phyloP scores from a whole-genome alignment of 1,140 invertebrate genomes.

The Grapholita molesta region DNA sequence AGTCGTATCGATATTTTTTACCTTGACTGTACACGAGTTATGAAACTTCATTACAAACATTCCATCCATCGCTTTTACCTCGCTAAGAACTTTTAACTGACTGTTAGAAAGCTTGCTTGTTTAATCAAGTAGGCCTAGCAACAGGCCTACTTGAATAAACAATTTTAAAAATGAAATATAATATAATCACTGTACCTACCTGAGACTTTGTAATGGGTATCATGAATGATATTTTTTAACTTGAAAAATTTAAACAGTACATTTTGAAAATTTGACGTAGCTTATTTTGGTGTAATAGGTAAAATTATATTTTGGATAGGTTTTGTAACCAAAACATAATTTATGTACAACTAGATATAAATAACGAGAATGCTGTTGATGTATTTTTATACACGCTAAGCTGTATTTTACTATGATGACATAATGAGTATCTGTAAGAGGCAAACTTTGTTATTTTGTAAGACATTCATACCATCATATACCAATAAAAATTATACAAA shows the following conservation, averaged over 20 bases:
- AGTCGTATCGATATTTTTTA: too few relatives aligned
- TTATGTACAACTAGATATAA: slow-evolving; percentile 10
- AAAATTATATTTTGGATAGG: neutral
- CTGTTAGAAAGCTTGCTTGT: too few relatives aligned
- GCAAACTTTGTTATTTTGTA: slow-evolving; percentile 51
- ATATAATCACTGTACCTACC: too few relatives aligned
- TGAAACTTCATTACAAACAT: too few relatives aligned
- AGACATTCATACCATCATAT: slow-evolving; percentile 44
- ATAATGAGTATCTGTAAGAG: slow-evolving; percentile 41
- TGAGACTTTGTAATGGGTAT: too few relatives aligned
- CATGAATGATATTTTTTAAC: too few relatives aligned
- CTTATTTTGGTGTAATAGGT: neutral
- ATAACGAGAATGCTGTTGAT: slow-evolving; percentile 11
- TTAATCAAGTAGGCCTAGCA: too few relatives aligned
- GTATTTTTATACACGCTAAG: slow-evolving; percentile 42
- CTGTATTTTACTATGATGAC: slow-evolving; percentile 66
- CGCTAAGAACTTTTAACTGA: too few relatives aligned
- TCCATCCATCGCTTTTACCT: too few relatives aligned
- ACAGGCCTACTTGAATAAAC: too few relatives aligned
- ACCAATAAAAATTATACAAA: slow-evolving; percentile 13
- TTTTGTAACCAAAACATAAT: slow-evolving; percentile 10
- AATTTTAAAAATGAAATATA: too few relatives aligned
- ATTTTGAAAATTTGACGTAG: neutral
- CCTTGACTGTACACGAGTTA: too few relatives aligned
- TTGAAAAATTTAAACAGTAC: neutral